Conservation (phyloP, 53 echinoderm and acorn worm species). For the Holothuria leucospilota region DNA sequence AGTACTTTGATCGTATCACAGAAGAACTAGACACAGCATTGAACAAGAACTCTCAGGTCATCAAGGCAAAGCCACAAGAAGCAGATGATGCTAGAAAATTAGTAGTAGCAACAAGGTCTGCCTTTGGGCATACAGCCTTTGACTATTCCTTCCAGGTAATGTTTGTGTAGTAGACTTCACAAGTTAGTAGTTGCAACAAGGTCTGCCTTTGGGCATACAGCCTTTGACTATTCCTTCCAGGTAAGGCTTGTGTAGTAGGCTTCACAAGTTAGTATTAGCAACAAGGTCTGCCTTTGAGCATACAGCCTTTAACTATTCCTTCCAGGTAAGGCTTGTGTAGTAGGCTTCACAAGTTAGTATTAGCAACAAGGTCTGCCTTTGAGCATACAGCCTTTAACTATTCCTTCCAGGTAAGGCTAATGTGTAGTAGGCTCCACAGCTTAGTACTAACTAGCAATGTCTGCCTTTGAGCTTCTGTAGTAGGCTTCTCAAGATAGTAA, state of each 20-base stretch:
- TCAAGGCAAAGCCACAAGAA: conserved; percentile 76
- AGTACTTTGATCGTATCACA: conserved; percentile 87
- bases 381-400: no score
- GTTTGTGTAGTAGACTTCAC: background rate
- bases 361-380: no score
- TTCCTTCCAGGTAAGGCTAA: no score
- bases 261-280: background rate
- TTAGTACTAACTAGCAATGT: no score
- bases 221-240: conserved; percentile 94
- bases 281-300: no score
- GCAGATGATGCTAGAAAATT: conserved; percentile 85
- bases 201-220: conserved; percentile 93
- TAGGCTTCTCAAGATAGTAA: no score
- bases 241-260: conserved; percentile 34
- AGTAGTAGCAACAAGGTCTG: conserved; percentile 89
- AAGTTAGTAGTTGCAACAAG: conserved; percentile 64
- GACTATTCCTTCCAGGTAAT: conserved; percentile 96
- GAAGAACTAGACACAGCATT: conserved; percentile 86
- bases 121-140: conserved; percentile 95
- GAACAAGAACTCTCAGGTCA: conserved; percentile 81
- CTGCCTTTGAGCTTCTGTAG: no score
- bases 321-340: no score
- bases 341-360: no score
- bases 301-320: no score
- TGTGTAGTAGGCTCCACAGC: no score